These are phyloP conservation scores for Euthynnus affinis DNA, from an alignment of 2,797 vertebrate genomes.

Conservation along the genomic window DNA sequence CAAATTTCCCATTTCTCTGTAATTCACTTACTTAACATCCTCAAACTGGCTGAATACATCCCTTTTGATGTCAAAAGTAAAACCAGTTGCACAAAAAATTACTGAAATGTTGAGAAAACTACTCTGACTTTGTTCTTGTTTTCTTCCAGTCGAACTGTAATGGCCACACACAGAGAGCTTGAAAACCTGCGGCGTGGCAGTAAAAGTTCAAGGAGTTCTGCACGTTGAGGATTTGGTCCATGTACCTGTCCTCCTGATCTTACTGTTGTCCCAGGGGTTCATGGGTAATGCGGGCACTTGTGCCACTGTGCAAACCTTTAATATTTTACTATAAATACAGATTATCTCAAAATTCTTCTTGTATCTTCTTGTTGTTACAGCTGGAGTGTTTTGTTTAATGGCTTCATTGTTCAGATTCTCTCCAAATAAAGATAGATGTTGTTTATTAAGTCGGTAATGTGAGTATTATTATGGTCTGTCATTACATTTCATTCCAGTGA, in stretches of 20 bases:
- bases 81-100: background rate
- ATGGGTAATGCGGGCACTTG: conserved; percentile 1
- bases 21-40: background rate
- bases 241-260: conserved; percentile 22
- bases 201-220: conserved; percentile 52
- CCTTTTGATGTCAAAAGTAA: background rate
- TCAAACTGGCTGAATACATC: background rate
- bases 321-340: background rate
- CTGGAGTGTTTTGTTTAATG: conserved; percentile 16
- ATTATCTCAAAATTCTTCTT: background rate
- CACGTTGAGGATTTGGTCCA: conserved; percentile 19
- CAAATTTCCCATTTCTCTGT: background rate
- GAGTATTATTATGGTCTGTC: background rate
- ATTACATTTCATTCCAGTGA: background rate
- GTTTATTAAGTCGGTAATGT: background rate
- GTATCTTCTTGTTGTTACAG: background rate
- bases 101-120: background rate
- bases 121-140: background rate
- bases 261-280: conserved; percentile 13
- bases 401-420: conserved; percentile 12
- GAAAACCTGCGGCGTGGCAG: conserved; percentile 75
- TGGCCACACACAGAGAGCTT: conserved; percentile 87
- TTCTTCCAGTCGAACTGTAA: conserved; percentile 85
- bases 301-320: background rate
- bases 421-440: conserved; percentile 43